Evolutionary conservation across 1,140 invertebrate species (phyloP).

Genomic region (Mactra quadrangularis): DNA sequence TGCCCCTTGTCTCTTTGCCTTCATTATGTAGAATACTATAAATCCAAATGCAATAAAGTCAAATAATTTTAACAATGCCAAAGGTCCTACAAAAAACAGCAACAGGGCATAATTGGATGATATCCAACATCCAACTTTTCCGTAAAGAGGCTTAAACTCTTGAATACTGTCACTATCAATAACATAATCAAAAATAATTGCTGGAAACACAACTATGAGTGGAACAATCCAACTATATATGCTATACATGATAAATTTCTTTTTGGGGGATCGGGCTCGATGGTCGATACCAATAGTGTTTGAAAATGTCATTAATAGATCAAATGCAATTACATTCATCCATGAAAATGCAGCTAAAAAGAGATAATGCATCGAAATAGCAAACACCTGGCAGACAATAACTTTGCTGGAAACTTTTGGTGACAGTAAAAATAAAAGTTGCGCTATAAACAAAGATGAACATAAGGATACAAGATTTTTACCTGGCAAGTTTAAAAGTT

Average conservation of each 20-base stretch:
- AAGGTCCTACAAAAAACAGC: constrained; percentile 78
- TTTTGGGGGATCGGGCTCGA: constrained; percentile 48
- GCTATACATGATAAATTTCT: constrained; percentile 85
- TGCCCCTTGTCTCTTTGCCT: constrained; percentile 63
- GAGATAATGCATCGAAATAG: constrained; percentile 84
- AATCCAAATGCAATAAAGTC: constrained; percentile 77
- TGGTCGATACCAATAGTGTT: constrained; percentile 59
- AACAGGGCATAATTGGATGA: constrained; percentile 68
- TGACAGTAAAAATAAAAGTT: constrained; percentile 83
- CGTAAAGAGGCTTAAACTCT: constrained; percentile 66
- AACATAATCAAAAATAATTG: constrained; percentile 83
- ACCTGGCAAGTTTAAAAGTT: constrained; percentile 84
- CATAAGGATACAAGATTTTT: constrained; percentile 84
- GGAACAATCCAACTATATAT: constrained; percentile 85
- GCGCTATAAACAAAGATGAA: constrained; percentile 82
- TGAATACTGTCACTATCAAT: background rate
- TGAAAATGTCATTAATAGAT: constrained; percentile 87
- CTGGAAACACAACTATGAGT: constrained; percentile 81
- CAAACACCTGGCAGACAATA: constrained; percentile 75
- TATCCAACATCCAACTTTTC: constrained; percentile 83
- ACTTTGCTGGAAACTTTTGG: constrained; percentile 34
- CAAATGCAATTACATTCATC: constrained; percentile 86
- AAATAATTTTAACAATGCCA: constrained; percentile 75
- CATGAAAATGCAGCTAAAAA: constrained; percentile 86
- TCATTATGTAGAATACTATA: constrained; percentile 83